phyloP scores from a whole-genome alignment of 2,113 vertebrate genomes.

The Pipra filicauda region DNA sequence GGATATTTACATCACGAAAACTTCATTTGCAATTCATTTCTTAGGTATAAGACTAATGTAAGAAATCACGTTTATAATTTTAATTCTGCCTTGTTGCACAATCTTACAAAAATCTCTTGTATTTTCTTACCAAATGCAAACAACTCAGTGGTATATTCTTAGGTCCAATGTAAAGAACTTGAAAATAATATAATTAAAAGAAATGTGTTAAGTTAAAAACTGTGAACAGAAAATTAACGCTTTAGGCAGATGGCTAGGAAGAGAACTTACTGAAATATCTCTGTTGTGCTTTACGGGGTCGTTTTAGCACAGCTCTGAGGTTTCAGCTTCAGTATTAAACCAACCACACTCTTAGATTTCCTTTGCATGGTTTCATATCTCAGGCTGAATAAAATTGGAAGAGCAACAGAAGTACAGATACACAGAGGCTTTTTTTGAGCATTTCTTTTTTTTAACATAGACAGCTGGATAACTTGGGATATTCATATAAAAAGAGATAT shows the following conservation, averaged over 20 bases:
- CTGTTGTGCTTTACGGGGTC: background rate
- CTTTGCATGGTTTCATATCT: background rate
- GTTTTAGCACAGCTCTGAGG: background rate
- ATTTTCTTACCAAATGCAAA: background rate
- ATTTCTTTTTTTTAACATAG: background rate
- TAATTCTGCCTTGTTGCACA: background rate
- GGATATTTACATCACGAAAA: background rate
- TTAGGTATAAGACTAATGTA: background rate
- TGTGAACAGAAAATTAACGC: background rate
- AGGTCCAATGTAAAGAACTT: background rate
- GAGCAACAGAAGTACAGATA: background rate
- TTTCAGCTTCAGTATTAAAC: background rate
- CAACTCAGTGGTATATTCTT: background rate
- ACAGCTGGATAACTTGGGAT: background rate
- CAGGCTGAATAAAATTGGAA: background rate
- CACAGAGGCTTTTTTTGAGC: background rate
- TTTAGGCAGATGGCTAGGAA: background rate
- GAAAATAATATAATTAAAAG: background rate
- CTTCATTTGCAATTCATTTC: background rate
- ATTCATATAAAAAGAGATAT: background rate
- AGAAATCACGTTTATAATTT: background rate
- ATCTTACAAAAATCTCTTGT: background rate
- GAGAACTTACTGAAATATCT: background rate
- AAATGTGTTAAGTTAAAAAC: background rate
- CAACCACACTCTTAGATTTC: background rate